Conservation (phyloP, 2,888 invertebrate species). For the Agriopis aurantiaria region DNA sequence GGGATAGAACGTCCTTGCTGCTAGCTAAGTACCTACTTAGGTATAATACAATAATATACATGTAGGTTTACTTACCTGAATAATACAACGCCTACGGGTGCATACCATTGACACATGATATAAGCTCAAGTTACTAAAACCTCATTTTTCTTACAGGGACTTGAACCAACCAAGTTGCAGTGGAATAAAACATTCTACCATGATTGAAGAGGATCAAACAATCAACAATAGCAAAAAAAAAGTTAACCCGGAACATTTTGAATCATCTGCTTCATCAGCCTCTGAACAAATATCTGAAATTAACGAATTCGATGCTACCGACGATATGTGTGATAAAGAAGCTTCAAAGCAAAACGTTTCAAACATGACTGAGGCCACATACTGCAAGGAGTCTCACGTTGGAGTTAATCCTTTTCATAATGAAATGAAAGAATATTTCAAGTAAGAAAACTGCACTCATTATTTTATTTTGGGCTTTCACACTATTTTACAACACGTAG, state of each 20-base stretch:
- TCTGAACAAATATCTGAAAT: slow-evolving; percentile 62
- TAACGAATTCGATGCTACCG: slow-evolving; percentile 57
- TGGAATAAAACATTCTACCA: slow-evolving; percentile 45
- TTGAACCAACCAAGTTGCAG: slow-evolving; percentile 59
- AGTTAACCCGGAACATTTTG: slow-evolving; percentile 45
- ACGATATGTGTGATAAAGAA: slow-evolving; percentile 45
- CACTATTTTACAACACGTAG: background rate
- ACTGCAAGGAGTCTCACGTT: slow-evolving; percentile 21
- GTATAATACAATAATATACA: no score
- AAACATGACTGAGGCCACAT: slow-evolving; percentile 40
- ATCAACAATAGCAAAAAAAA: slow-evolving; percentile 42
- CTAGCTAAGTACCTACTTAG: no score
- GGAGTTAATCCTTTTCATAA: slow-evolving; percentile 59
- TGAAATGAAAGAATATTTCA: slow-evolving; percentile 70
- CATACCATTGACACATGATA: no score
- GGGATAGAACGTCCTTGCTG: no score
- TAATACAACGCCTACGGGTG: no score
- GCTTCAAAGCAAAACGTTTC: slow-evolving; percentile 52
- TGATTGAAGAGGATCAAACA: slow-evolving; percentile 49
- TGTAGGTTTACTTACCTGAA: no score
- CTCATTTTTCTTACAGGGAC: slow-evolving; percentile 56
- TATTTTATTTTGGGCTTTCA: background rate
- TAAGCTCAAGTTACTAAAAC: no score
- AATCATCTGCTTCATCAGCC: slow-evolving; percentile 60
- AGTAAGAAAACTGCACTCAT: slow-evolving; percentile 53